Evolutionary conservation across 2,797 vertebrate species (phyloP).

Genomic region (Linurgus olivaceus): DNA sequence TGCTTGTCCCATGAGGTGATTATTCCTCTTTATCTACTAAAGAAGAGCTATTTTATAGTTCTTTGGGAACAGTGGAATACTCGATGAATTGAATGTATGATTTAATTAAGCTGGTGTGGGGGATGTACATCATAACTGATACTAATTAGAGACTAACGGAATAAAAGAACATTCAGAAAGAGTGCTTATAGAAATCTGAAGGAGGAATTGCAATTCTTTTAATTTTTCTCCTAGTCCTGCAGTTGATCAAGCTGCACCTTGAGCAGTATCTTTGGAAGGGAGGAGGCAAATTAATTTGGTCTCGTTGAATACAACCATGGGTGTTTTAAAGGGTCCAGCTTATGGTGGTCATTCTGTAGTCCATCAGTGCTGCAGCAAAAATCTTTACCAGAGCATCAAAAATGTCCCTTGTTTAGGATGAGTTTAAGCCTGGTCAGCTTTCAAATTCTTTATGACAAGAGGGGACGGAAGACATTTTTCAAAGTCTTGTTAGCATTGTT

Average conservation of each 20-base stretch:
- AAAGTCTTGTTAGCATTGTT: slow-evolving; percentile 1
- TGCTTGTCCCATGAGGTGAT: background rate
- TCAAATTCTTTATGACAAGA: background rate
- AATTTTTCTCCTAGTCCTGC: background rate
- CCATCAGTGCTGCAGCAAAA: background rate
- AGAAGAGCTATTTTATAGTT: background rate
- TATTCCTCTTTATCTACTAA: background rate
- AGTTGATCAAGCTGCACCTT: background rate
- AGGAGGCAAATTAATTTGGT: background rate
- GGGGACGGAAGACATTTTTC: slow-evolving; percentile 6
- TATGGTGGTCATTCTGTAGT: background rate
- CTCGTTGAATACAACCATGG: background rate
- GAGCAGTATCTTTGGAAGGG: background rate
- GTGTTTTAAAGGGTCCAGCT: background rate
- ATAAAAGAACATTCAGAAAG: background rate
- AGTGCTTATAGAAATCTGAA: background rate
- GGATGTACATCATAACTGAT: background rate
- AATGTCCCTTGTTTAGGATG: background rate
- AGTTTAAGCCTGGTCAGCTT: background rate
- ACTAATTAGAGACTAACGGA: background rate
- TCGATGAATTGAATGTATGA: background rate
- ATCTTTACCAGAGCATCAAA: background rate
- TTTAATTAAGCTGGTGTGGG: background rate
- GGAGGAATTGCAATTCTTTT: background rate
- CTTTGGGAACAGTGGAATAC: background rate